phyloP scores from a whole-genome alignment of 2,888 invertebrate genomes.

The Drosophila atripex region DNA sequence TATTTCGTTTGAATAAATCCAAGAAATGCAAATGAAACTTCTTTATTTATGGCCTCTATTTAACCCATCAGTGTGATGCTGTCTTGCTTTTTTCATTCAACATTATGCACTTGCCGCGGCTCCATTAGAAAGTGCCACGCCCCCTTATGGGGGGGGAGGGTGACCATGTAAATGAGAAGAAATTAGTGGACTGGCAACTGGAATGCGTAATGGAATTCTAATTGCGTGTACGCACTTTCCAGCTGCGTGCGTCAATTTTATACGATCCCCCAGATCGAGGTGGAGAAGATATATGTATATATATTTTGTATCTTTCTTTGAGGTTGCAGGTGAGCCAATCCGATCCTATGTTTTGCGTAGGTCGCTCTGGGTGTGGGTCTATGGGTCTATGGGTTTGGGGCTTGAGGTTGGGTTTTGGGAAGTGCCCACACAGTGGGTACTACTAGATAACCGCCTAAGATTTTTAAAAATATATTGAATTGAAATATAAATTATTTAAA shows the following conservation, averaged over 20 bases:
- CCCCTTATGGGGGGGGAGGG: background rate
- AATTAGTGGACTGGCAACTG: conserved; percentile 17
- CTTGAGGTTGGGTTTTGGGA: background rate
- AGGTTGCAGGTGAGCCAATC: conserved; percentile 1
- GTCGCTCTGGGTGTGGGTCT: background rate
- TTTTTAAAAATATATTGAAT: no score
- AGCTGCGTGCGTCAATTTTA: conserved; percentile 43
- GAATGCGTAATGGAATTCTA: conserved; percentile 43
- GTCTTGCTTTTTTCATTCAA: background rate
- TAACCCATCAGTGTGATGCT: background rate
- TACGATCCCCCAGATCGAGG: conserved; percentile 10
- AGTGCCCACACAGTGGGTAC: background rate
- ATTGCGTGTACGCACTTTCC: conserved; percentile 48
- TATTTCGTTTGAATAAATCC: conserved; percentile 9
- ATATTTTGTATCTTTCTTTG: background rate
- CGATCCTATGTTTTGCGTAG: background rate
- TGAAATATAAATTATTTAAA: no score
- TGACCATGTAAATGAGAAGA: conserved; percentile 42
- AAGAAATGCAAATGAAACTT: conserved; percentile 50
- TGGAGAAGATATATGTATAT: background rate
- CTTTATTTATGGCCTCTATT: conserved; percentile 35
- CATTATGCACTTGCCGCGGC: background rate
- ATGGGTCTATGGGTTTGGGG: background rate
- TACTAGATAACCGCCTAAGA: background rate
- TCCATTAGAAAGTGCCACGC: conserved; percentile 33